A percentile compares a stretch with the other conserved stretches of the same genome.
Conservation (phyloP, 1,140 invertebrate genomes). For the Zaprionus tsacasi region DNA sequence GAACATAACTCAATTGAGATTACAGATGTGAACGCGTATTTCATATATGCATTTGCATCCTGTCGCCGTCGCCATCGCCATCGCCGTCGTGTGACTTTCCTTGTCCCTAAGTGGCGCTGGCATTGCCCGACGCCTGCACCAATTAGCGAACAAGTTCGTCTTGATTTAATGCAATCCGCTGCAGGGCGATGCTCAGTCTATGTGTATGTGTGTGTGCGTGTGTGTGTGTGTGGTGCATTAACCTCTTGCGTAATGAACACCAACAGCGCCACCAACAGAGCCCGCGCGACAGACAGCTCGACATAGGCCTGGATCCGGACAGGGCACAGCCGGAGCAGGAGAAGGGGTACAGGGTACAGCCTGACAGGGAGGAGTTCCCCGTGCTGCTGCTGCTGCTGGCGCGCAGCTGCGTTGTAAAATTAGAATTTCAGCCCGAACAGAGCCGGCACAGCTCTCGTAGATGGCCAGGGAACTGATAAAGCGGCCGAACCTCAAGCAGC, state of each 20-base stretch:
- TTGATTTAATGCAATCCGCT: slow-evolving; percentile 61
- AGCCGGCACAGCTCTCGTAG: slow-evolving; percentile 31
- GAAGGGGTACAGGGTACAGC: background rate
- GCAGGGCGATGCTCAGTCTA: slow-evolving; percentile 23
- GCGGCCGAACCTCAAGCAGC: background rate
- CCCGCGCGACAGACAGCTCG: slow-evolving; percentile 45
- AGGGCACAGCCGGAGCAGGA: slow-evolving; percentile 2
- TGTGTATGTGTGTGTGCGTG: slow-evolving; percentile 39
- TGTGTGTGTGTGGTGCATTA: slow-evolving; percentile 63
- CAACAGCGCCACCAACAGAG: slow-evolving; percentile 77
- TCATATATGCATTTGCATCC: slow-evolving; percentile 11
- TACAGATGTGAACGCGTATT: background rate
- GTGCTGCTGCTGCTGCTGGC: slow-evolving; percentile 39
- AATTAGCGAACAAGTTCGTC: slow-evolving; percentile 62
- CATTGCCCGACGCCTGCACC: slow-evolving; percentile 52
- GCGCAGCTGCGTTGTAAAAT: slow-evolving; percentile 80
- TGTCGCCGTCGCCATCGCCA: background rate
- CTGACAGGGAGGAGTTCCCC: slow-evolving; percentile 26
- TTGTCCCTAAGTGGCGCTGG: slow-evolving; percentile 43
- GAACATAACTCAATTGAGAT: slow-evolving; percentile 11
- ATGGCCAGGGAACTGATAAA: slow-evolving; percentile 53
- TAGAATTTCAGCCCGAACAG: slow-evolving; percentile 58
- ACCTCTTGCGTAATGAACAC: slow-evolving; percentile 81
- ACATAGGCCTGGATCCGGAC: slow-evolving; percentile 23
- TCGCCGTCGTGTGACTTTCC: slow-evolving; percentile 19